phyloP scores from a whole-genome alignment of 2,888 invertebrate species.

The Onthophagus sagittarius region DNA sequence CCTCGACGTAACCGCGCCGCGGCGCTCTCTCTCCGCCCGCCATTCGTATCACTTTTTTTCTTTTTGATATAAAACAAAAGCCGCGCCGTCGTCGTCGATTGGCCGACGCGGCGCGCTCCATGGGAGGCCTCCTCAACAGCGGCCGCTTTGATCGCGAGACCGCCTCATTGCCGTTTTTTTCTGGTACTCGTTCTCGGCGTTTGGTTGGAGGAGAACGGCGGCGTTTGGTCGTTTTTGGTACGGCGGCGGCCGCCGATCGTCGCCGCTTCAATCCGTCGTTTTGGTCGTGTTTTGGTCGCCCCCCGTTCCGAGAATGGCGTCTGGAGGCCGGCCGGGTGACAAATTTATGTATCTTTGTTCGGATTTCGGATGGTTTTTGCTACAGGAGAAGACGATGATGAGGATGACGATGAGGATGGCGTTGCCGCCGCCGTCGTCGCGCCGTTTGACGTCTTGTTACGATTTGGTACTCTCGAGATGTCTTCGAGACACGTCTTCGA shows the following conservation, averaged over 20 bases:
- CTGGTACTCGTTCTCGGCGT: neutral
- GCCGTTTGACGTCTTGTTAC: neutral
- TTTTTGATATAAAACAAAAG: constrained; percentile 22
- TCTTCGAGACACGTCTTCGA: neutral
- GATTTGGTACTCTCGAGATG: neutral
- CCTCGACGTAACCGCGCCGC: constrained; percentile 22
- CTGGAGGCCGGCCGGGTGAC: constrained; percentile 18
- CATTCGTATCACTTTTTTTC: constrained; percentile 23
- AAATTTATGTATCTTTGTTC: constrained; percentile 29
- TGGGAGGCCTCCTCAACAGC: constrained; percentile 27
- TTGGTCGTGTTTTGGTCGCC: constrained; percentile 1
- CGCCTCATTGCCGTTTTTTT: neutral
- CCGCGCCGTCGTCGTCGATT: constrained; percentile 25
- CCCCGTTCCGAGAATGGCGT: constrained; percentile 19
- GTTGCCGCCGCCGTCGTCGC: neutral
- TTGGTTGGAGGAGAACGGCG: neutral
- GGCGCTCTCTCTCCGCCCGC: constrained; percentile 25
- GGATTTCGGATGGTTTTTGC: neutral
- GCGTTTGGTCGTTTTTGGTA: neutral
- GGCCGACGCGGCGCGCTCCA: constrained; percentile 27
- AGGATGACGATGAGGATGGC: neutral
- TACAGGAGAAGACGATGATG: neutral
- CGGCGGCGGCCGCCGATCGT: neutral
- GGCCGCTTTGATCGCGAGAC: neutral
- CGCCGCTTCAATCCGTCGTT: neutral